A percentile compares a stretch with the other conserved stretches of the same genome.
phyloP scores from a whole-genome alignment of 53 echinoderm and acorn worm genomes.

The Arbacia lixula region DNA sequence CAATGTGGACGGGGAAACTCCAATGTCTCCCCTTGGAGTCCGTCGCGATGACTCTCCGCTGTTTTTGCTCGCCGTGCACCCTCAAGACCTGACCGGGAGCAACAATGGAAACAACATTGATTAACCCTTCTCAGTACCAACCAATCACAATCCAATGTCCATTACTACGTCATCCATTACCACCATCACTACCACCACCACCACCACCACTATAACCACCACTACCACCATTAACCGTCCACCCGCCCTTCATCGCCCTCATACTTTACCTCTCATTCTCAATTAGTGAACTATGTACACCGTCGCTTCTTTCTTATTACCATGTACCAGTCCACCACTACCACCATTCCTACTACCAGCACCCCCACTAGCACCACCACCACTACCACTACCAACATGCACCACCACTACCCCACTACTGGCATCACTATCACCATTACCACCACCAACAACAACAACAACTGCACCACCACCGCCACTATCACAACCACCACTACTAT shows the following conservation, averaged over 20 bases:
- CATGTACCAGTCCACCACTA: not conserved
- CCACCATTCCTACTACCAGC: not conserved
- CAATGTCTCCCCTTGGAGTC: constrained; percentile 43
- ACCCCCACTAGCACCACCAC: not conserved
- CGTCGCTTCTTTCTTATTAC: not conserved
- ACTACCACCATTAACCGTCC: too few relatives aligned
- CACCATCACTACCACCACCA: not conserved
- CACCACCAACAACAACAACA: not conserved
- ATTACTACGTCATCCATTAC: not conserved
- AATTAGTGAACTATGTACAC: not conserved
- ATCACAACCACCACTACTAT: not conserved
- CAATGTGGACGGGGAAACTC: constrained; percentile 54
- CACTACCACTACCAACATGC: not conserved
- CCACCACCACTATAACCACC: not conserved
- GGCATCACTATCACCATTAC: not conserved
- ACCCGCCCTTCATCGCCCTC: too few relatives aligned
- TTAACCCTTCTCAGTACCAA: not conserved
- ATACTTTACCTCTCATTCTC: too few relatives aligned
- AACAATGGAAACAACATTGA: not conserved
- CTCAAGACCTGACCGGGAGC: constrained; percentile 3
- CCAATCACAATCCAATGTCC: not conserved
- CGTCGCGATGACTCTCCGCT: constrained; percentile 26
- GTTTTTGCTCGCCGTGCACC: constrained; percentile 25
- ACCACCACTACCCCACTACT: not conserved
- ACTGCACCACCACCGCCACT: not conserved